Percentiles rank a stretch among this genome's conserved stretches.
These are phyloP conservation scores for Masticophis lateralis DNA, from an alignment of 2,797 vertebrate species.

Conservation along the genomic window DNA sequence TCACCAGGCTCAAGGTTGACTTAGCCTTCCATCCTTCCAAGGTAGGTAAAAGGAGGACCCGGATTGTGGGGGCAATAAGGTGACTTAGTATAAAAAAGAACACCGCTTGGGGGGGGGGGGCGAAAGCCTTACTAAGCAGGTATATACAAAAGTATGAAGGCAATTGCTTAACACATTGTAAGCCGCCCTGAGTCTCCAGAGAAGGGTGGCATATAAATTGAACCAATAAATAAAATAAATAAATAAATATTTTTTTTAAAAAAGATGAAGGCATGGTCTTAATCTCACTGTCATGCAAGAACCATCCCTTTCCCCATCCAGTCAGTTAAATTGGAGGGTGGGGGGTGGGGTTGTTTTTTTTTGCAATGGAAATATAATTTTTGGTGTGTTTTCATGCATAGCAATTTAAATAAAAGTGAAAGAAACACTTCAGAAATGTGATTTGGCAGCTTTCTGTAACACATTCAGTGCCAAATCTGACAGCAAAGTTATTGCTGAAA, in stretches of 20 bases:
- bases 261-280: neutral
- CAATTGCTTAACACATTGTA: no score
- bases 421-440: neutral
- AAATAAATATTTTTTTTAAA: neutral
- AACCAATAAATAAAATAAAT: no score
- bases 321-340: neutral
- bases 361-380: neutral
- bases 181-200: no score
- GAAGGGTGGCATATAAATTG: no score
- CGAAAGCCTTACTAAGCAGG: no score
- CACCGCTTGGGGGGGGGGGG: no score
- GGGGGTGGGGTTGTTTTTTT: neutral
- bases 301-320: neutral
- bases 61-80: no score
- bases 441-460: conserved; percentile 16
- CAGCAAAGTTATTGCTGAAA: neutral
- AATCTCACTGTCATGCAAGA: neutral
- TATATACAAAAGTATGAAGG: no score
- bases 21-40: no score
- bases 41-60: no score
- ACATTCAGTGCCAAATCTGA: neutral
- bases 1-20: no score
- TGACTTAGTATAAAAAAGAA: no score
- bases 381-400: neutral
- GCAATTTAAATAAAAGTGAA: neutral